Conservation (phyloP, 2,113 vertebrate species). For the Pan paniscus region DNA sequence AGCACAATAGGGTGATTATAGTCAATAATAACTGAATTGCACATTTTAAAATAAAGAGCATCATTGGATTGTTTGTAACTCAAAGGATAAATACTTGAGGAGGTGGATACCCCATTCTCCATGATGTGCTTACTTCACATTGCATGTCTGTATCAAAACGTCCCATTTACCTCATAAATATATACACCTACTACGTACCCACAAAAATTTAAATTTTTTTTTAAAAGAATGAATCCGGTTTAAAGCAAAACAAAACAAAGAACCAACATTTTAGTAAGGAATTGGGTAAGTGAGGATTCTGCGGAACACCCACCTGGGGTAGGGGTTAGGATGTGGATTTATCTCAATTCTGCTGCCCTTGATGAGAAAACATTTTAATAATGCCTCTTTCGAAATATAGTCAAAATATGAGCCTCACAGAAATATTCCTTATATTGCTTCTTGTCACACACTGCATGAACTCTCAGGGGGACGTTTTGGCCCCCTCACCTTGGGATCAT, state of each 20-base stretch:
- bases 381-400: not conserved
- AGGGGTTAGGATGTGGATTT: not conserved
- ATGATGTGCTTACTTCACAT: no score
- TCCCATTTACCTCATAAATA: no score
- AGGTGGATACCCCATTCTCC: no score
- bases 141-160: no score
- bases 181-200: no score
- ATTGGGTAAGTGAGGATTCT: not conserved
- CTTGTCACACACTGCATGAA: not conserved
- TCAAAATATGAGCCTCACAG: not conserved
- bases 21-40: no score
- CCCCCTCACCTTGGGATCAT: not conserved
- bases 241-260: not conserved
- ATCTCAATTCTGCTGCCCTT: not conserved
- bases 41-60: no score
- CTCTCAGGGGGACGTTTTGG: not conserved
- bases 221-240: no score
- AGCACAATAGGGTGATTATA: no score
- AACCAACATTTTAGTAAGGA: not conserved
- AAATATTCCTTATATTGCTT: not conserved
- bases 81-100: no score
- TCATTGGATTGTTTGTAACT: no score
- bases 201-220: no score
- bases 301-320: not conserved
- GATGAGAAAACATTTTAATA: not conserved